Evolutionary conservation across 30 jellyfish, hydroid and myxozoan species (phyloP).

Genomic region (Aurelia aurita complex sp. Pacific): DNA sequence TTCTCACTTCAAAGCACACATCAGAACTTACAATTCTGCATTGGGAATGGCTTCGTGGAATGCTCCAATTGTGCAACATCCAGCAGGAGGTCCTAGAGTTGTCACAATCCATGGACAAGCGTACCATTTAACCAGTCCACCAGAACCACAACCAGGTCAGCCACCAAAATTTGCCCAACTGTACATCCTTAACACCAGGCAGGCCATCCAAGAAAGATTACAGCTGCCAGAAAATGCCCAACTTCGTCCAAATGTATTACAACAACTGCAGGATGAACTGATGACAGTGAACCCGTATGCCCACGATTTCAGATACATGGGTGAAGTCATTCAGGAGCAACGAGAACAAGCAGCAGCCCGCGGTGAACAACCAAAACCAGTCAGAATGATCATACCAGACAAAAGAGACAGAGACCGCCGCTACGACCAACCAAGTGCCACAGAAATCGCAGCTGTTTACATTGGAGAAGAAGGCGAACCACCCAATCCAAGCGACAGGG

Average conservation of each 20-base stretch:
- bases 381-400: background rate
- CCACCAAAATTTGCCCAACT: conserved; percentile 7
- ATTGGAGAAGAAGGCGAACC: background rate
- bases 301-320: background rate
- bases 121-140: conserved; percentile 7
- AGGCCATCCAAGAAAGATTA: conserved; percentile 12
- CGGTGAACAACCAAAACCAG: background rate
- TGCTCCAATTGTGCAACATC: background rate
- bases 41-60: background rate
- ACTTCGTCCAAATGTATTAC: background rate
- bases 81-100: background rate
- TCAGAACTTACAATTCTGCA: background rate
- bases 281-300: conserved; percentile 3
- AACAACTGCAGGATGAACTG: conserved; percentile 10
- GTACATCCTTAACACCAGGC: background rate
- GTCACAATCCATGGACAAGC: conserved; percentile 9
- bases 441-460: background rate
- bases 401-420: background rate
- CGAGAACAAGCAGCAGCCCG: background rate
- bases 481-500: background rate
- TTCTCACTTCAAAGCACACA: background rate
- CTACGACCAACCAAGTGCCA: background rate
- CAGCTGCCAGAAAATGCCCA: background rate
- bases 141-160: conserved; percentile 4
- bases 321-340: conserved; percentile 6